A percentile compares a stretch with the other conserved stretches of the same genome.
phyloP scores from a whole-genome alignment of 1,140 invertebrate species.

The Drosophila eugracilis region DNA sequence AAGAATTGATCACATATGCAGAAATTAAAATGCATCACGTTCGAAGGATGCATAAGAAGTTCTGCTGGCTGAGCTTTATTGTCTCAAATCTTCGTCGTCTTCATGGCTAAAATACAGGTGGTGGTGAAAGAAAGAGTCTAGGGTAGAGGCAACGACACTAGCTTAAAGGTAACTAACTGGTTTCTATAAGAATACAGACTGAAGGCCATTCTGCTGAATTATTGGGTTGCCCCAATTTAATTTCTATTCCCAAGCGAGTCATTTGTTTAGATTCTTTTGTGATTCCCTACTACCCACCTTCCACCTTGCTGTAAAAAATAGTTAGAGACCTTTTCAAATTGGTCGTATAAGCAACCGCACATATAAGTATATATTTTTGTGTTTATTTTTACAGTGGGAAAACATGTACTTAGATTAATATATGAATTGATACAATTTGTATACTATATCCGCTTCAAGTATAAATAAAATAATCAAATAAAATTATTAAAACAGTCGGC shows the following conservation, averaged over 20 bases:
- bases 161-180: too few species aligned
- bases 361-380: constrained; percentile 14
- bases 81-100: constrained; percentile 10
- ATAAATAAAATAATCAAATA: constrained; percentile 49
- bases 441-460: constrained; percentile 37
- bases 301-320: not conserved
- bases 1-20: constrained; percentile 56
- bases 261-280: constrained; percentile 1
- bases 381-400: constrained; percentile 45
- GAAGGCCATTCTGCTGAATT: not conserved
- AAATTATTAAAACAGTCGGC: constrained; percentile 36
- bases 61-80: constrained; percentile 29
- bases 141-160: too few species aligned
- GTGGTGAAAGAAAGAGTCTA: constrained; percentile 4
- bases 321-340: not conserved
- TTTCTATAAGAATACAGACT: not conserved
- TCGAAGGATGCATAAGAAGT: constrained; percentile 40
- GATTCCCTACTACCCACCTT: too few species aligned
- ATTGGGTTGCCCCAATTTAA: not conserved
- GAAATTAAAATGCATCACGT: constrained; percentile 53
- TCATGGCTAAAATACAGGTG: constrained; percentile 11
- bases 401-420: constrained; percentile 34
- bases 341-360: constrained; percentile 16
- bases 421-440: constrained; percentile 53
- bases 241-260: not conserved